These are phyloP conservation scores for Lerista edwardsae DNA, from an alignment of 2,797 vertebrate species.

Conservation along the genomic window DNA sequence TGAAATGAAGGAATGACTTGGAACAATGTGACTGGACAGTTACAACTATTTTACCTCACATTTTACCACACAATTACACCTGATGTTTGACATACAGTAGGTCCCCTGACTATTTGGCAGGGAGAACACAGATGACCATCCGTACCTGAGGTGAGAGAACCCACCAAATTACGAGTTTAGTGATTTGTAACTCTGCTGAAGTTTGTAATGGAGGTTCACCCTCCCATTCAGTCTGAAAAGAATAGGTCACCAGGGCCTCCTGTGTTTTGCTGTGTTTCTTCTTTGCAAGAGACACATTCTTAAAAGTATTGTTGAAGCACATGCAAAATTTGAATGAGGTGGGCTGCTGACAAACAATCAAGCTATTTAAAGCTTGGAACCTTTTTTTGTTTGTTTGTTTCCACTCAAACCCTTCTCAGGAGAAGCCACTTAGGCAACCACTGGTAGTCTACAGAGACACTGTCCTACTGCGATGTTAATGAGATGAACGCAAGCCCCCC, in stretches of 20 bases:
- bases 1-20: too few relatives aligned
- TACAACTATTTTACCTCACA: not conserved
- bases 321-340: slow-evolving; percentile 53
- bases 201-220: not conserved
- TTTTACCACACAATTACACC: not conserved
- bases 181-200: not conserved
- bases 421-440: slow-evolving; percentile 72
- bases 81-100: not conserved
- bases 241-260: slow-evolving; percentile 3
- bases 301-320: slow-evolving; percentile 43
- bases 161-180: not conserved
- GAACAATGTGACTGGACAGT: too few relatives aligned
- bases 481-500: slow-evolving; percentile 79
- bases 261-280: slow-evolving; percentile 17
- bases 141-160: not conserved
- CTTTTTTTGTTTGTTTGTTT: slow-evolving; percentile 20
- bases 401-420: slow-evolving; percentile 64
- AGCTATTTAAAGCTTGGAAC: slow-evolving; percentile 73
- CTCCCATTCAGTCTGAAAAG: not conserved
- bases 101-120: not conserved
- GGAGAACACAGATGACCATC: not conserved
- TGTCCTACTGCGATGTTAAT: slow-evolving; percentile 83
- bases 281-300: slow-evolving; percentile 34
- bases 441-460: slow-evolving; percentile 74
- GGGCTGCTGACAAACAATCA: slow-evolving; percentile 64